Percentiles rank a stretch among this genome's conserved stretches.
These are phyloP conservation scores for Tetrao urogallus DNA, from an alignment of 2,113 vertebrate species.

Conservation along the genomic window DNA sequence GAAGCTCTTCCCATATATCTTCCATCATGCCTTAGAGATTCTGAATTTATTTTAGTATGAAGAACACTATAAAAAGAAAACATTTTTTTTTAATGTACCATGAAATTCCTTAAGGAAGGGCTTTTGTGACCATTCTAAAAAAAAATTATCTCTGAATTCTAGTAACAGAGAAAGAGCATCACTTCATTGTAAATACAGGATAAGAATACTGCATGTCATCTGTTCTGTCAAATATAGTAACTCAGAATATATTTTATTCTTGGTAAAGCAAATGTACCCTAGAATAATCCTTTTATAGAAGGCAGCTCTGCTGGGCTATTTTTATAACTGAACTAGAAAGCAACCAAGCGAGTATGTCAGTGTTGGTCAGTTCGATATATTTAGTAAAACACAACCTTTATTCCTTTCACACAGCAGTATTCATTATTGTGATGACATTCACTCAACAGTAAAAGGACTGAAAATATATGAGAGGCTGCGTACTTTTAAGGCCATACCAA, in stretches of 20 bases:
- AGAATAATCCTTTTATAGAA: conserved; percentile 25
- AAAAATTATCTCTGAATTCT: conserved; percentile 30
- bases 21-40: background rate
- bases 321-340: conserved; percentile 43
- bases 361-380: background rate
- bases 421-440: background rate
- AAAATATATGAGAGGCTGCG: background rate
- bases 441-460: background rate
- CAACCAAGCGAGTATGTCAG: background rate
- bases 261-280: conserved; percentile 21
- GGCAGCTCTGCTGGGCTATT: background rate
- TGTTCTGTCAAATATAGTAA: conserved; percentile 1
- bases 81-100: conserved; percentile 3
- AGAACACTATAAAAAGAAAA: background rate
- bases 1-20: background rate
- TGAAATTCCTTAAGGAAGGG: background rate
- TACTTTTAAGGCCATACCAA: background rate
- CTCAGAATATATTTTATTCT: conserved; percentile 8
- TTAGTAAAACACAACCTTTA: conserved; percentile 19
- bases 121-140: background rate
- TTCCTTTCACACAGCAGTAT: background rate
- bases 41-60: conserved; percentile 3
- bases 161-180: background rate
- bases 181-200: conserved; percentile 17
- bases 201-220: background rate